A percentile compares a stretch with the other conserved stretches of the same genome.
These are phyloP conservation scores for Chrysotoxum bicinctum DNA, from an alignment of 2,888 invertebrate genomes.

Conservation along the genomic window DNA sequence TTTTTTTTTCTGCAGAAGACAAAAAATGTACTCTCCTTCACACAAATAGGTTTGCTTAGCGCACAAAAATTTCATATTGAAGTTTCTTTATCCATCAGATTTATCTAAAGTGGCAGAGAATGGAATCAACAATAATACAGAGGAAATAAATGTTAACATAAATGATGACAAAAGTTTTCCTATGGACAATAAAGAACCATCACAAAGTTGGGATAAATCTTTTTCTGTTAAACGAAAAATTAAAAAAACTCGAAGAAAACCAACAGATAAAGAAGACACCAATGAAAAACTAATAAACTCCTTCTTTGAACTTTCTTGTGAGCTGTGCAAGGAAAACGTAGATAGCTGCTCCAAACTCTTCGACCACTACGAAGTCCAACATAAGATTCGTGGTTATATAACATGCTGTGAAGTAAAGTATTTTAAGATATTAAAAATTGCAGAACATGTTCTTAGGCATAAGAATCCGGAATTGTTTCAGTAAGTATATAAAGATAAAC, in stretches of 20 bases:
- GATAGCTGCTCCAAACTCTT: slow-evolving; percentile 58
- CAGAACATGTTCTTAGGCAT: slow-evolving; percentile 74
- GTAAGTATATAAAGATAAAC: slow-evolving; percentile 17
- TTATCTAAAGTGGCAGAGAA: not conserved
- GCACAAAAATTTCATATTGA: not conserved
- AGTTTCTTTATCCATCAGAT: not conserved
- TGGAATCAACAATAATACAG: not conserved
- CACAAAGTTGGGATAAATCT: not conserved
- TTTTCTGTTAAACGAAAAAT: not conserved
- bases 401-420: slow-evolving; percentile 73
- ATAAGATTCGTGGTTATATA: slow-evolving; percentile 73
- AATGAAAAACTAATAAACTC: slow-evolving; percentile 47
- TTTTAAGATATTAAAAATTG: slow-evolving; percentile 60
- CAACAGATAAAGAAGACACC: not conserved
- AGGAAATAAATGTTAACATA: not conserved
- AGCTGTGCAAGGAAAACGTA: slow-evolving; percentile 63
- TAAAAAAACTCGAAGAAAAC: slow-evolving; percentile 4
- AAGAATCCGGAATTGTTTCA: slow-evolving; percentile 74
- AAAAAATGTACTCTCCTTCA: too few species aligned
- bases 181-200: not conserved
- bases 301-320: slow-evolving; percentile 54
- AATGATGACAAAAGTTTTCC: not conserved
- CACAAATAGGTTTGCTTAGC: too few species aligned
- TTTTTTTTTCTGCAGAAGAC: too few species aligned
- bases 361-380: slow-evolving; percentile 64